Conservation (phyloP, 2,797 vertebrate genomes). For the Sebastiscus tertius region DNA sequence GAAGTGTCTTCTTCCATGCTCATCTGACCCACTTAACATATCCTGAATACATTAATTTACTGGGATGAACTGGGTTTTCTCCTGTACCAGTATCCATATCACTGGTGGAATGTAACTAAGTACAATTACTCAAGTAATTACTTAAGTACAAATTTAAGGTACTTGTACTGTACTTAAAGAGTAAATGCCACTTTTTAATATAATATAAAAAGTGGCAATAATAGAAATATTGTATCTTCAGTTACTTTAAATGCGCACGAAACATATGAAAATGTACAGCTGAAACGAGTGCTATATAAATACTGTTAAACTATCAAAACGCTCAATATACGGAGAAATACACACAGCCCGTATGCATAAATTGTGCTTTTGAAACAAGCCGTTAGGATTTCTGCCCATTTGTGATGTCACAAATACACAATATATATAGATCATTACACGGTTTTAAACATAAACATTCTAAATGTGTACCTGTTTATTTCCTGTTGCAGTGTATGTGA, state of each 20-base stretch:
- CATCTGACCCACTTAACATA: conserved; percentile 16
- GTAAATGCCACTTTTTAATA: too few relatives aligned
- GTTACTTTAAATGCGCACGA: not conserved
- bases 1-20: not conserved
- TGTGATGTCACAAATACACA: too few relatives aligned
- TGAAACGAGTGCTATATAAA: not conserved
- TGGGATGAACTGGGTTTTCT: not conserved
- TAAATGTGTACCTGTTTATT: too few relatives aligned
- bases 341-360: too few relatives aligned
- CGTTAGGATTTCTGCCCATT: too few relatives aligned
- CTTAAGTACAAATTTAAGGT: not conserved
- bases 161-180: not conserved
- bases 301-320: too few relatives aligned
- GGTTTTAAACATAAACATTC: too few relatives aligned
- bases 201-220: too few relatives aligned
- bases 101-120: not conserved
- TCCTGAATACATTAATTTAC: not conserved
- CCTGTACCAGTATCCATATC: not conserved
- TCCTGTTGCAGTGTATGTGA: too few relatives aligned
- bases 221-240: not conserved
- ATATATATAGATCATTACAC: too few relatives aligned
- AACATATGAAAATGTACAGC: not conserved
- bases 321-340: too few relatives aligned
- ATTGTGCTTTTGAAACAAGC: too few relatives aligned
- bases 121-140: not conserved